Conservation (phyloP, 2,888 invertebrate species). For the Papilio protenor region DNA sequence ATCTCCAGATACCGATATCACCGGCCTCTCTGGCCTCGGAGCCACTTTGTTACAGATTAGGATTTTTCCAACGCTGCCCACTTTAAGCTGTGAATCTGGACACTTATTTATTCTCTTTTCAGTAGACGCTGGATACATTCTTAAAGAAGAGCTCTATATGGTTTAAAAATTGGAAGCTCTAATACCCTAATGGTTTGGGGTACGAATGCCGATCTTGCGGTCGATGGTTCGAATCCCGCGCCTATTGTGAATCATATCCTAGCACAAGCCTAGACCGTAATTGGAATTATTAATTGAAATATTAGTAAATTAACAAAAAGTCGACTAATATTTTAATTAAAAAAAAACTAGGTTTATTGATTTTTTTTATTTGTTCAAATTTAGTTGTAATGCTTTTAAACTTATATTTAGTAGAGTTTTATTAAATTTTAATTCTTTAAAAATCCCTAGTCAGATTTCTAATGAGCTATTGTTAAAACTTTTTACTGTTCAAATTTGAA, state of each 20-base stretch:
- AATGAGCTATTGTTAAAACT: not conserved
- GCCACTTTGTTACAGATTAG: slow-evolving; percentile 43
- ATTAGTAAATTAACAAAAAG: too few species aligned
- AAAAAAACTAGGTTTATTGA: too few species aligned
- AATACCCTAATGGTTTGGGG: too few species aligned
- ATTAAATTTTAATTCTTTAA: not conserved
- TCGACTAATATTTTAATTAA: too few species aligned
- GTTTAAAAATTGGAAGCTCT: not conserved
- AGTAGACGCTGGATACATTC: not conserved
- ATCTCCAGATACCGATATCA: slow-evolving; percentile 60
- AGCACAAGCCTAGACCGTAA: too few species aligned
- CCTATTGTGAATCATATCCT: too few species aligned
- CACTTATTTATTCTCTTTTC: slow-evolving; percentile 13
- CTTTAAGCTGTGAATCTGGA: slow-evolving; percentile 37
- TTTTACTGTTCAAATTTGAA: not conserved
- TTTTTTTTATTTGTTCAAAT: too few species aligned
- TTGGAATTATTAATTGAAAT: too few species aligned
- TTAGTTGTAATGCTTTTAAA: too few species aligned
- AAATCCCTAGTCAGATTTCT: not conserved
- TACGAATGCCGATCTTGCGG: too few species aligned
- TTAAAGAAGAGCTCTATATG: not conserved
- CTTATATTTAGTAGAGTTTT: too few species aligned
- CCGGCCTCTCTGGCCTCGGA: slow-evolving; percentile 43
- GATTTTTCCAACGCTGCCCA: slow-evolving; percentile 42
- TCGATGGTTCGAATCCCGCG: too few species aligned